Evolutionary conservation across 2,888 invertebrate species (phyloP), one percentile per base, ranked within the genome.

Genomic region (Pseudoips prasinana): DNA sequence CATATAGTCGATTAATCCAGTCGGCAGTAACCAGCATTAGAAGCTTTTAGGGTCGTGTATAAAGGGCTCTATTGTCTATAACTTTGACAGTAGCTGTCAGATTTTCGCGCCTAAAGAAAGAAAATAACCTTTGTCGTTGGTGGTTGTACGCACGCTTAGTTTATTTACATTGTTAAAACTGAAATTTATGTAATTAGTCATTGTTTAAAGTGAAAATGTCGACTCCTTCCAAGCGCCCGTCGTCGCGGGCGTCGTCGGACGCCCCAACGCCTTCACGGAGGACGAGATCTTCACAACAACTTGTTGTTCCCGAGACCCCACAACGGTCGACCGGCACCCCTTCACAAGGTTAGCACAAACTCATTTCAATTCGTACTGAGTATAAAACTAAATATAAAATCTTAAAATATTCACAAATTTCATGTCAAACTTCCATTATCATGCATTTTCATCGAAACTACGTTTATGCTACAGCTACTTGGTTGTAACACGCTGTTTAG

Each of bases 231-330:
- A 82, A 84, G 54, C 80, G 83, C 24, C 84, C 87, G 5, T 66
- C 83, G 11, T 87, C 89, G 9, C 78, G 71, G 22, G 85, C 86
- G 4, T 88, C 87, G 0, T 88, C 89, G 0, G 87, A 87, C 40
- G 75, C 85, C 9, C 56, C 76, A n/a, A 90, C 89, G 8, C 87
- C 89, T 8, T 80, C 86, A 7, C 74, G 89, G 3, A 72, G 78
- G 43, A 78, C 86, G 0, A 69, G 82, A 29, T 73, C 82, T 5
- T 87, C 89, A 3, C 85, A 87, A 59, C 85, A 86, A 63, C 55
- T 86, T 38, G 76, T 88, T 33, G 84, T 89, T 19, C 89, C 88
- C 1, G 89, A 88, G 53, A 89, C 90, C 35, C 89, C 90, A 4
- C 89, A 88, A 46, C 72, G 82, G 26, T 79, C 89, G 14, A 62